Conservation (phyloP, 2,797 vertebrate species). For the Lagorchestes hirsutus region DNA sequence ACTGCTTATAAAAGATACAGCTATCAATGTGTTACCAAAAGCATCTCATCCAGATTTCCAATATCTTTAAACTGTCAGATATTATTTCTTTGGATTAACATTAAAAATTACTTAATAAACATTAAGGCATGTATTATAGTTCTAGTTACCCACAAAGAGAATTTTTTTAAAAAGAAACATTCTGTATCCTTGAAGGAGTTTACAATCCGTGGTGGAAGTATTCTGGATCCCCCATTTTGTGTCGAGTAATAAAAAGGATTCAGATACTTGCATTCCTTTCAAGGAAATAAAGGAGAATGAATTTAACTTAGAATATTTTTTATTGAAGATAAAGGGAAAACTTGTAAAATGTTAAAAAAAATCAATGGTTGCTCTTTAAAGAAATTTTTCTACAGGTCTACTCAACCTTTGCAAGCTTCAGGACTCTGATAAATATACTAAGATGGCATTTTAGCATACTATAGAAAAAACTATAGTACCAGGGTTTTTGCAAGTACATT, state of each 20-base stretch:
- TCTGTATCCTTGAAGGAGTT: too few relatives aligned
- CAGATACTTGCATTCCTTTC: background rate
- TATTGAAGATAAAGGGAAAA: slow-evolving; percentile 22
- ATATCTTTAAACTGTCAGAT: background rate
- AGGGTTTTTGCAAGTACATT: background rate
- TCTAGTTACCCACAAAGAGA: background rate
- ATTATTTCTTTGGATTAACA: background rate
- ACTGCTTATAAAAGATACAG: background rate
- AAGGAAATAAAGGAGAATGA: slow-evolving; percentile 14
- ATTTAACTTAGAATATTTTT: background rate
- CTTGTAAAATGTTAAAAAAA: slow-evolving; percentile 11
- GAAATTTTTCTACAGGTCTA: slow-evolving; percentile 34
- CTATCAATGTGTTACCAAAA: background rate
- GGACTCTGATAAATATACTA: background rate
- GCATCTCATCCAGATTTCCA: background rate
- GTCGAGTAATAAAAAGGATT: background rate
- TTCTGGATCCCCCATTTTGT: background rate
- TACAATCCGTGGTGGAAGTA: background rate
- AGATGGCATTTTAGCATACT: background rate
- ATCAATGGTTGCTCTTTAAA: background rate
- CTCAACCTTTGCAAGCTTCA: slow-evolving; percentile 3
- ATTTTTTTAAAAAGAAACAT: background rate
- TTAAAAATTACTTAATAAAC: background rate
- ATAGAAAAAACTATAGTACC: slow-evolving; percentile 41
- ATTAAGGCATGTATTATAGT: background rate